phyloP scores from a whole-genome alignment of 2,113 vertebrate genomes.

The Hypomesus transpacificus region DNA sequence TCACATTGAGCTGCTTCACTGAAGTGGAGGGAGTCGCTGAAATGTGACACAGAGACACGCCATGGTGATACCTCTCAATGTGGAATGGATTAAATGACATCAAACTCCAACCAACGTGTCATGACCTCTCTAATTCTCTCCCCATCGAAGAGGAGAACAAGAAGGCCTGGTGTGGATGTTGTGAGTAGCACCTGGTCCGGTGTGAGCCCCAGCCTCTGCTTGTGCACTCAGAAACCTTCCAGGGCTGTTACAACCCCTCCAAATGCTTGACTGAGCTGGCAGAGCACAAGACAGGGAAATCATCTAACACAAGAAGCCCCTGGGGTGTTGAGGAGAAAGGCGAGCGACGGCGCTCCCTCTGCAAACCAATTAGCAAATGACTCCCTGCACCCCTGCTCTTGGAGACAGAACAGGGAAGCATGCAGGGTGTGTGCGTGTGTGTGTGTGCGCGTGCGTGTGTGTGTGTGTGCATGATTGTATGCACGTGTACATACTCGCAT shows the following conservation, averaged over 20 bases:
- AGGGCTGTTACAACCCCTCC: conserved; percentile 57
- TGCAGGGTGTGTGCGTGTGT: conserved; percentile 27
- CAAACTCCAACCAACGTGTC: neutral
- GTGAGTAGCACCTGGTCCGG: neutral
- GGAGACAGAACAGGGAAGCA: conserved; percentile 52
- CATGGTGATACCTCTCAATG: too few relatives aligned
- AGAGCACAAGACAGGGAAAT: conserved; percentile 62
- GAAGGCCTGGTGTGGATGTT: neutral
- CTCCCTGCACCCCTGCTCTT: conserved; percentile 56
- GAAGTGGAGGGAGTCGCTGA: too few relatives aligned
- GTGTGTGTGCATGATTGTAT: neutral
- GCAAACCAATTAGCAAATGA: conserved; percentile 77
- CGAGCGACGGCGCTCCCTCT: conserved; percentile 55
- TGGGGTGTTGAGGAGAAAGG: conserved; percentile 63
- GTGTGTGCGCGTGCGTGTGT: conserved; percentile 12
- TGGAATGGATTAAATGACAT: neutral
- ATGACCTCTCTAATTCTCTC: too few relatives aligned
- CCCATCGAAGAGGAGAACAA: too few relatives aligned
- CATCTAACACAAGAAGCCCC: conserved; percentile 62
- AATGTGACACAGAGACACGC: too few relatives aligned
- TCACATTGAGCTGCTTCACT: too few relatives aligned
- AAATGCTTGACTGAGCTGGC: conserved; percentile 63
- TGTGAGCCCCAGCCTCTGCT: neutral
- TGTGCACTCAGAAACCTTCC: conserved; percentile 2
- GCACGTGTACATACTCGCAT: neutral